These are phyloP conservation scores for Pangasius macronema DNA, from an alignment of 2,797 vertebrate species.

Conservation along the genomic window DNA sequence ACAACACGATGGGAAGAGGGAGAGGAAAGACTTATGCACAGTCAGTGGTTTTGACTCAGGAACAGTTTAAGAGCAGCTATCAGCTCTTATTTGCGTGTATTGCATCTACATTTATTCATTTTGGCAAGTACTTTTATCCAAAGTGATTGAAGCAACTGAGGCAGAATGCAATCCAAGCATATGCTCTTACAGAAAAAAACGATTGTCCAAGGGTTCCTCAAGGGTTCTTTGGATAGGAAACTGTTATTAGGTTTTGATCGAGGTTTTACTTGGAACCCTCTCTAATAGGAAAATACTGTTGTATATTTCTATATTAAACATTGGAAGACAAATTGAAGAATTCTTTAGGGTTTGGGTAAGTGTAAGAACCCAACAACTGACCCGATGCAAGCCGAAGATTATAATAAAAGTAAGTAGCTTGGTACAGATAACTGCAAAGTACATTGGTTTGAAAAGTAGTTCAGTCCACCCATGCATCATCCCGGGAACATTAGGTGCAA, in stretches of 20 bases:
- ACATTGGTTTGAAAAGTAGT: not conserved
- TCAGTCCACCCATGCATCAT: too few species aligned
- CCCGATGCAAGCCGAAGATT: not conserved
- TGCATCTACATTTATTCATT: not conserved
- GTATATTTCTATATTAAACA: not conserved
- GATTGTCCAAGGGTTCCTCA: not conserved
- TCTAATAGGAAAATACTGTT: not conserved
- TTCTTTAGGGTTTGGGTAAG: not conserved
- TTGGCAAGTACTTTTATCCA: not conserved
- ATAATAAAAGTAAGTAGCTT: not conserved
- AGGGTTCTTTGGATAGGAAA: conserved; percentile 7
- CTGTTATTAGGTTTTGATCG: not conserved
- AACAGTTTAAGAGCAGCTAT: not conserved
- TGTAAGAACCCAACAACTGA: not conserved
- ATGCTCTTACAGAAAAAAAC: not conserved
- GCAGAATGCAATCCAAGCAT: conserved; percentile 20
- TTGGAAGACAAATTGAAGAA: not conserved
- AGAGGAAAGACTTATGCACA: conserved; percentile 37
- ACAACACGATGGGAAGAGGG: conserved; percentile 42
- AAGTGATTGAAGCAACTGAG: not conserved
- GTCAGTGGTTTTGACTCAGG: conserved; percentile 26
- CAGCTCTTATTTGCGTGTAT: not conserved
- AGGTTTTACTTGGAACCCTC: not conserved
- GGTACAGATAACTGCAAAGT: not conserved
- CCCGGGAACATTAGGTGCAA: not conserved